Percentiles rank a stretch among this genome's conserved stretches.
Conservation (phyloP, 1,140 invertebrate genomes). For the Paralvinella palmiformis region DNA sequence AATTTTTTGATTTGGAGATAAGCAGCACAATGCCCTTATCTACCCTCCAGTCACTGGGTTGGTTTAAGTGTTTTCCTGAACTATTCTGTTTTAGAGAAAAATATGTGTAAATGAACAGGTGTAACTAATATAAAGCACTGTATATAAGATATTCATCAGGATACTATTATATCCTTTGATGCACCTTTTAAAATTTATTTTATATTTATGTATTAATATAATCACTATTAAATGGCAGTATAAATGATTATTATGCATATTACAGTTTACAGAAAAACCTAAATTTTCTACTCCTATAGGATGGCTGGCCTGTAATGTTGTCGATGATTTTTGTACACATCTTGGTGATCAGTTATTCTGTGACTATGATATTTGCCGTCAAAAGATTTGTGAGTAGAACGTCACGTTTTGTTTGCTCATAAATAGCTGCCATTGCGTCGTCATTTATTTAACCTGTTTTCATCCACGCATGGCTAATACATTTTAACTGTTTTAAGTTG, state of each 20-base stretch:
- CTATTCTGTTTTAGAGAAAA: too few species aligned
- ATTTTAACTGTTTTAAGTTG: neutral
- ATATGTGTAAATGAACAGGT: too few species aligned
- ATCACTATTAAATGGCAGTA: neutral
- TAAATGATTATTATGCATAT: too few species aligned
- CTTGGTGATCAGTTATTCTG: conserved; percentile 12
- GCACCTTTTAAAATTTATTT: conserved; percentile 4
- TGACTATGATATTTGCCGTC: conserved; percentile 13
- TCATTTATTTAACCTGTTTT: neutral
- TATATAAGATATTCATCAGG: too few species aligned
- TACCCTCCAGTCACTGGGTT: too few species aligned
- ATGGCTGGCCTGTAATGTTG: conserved; percentile 18
- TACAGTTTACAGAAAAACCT: too few species aligned
- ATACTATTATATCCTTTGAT: too few species aligned
- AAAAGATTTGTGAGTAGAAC: conserved; percentile 18
- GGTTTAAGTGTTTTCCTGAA: too few species aligned
- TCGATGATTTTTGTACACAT: conserved; percentile 19
- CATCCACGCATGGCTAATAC: neutral
- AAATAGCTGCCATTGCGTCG: neutral
- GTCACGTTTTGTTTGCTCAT: neutral
- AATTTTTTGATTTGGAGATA: too few species aligned
- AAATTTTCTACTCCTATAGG: conserved; percentile 11
- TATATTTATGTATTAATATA: neutral
- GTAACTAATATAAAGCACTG: too few species aligned
- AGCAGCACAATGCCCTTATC: too few species aligned